Evolutionary conservation across 2,888 invertebrate genomes (phyloP).

Genomic region (Trachelus iudaicus): DNA sequence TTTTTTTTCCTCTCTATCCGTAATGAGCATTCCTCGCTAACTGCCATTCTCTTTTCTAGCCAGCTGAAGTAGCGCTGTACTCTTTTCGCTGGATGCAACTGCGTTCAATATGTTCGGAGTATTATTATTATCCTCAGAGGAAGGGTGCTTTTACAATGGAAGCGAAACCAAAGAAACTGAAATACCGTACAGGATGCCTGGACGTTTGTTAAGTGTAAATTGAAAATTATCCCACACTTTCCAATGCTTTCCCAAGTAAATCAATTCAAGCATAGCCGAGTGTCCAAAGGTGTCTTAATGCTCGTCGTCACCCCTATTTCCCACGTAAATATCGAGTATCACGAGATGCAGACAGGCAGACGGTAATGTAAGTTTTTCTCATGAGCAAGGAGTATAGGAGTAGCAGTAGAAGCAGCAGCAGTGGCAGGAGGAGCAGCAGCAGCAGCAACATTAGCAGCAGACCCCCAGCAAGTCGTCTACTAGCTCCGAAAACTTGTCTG

Average conservation of each 20-base stretch:
- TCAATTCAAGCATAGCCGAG: not conserved
- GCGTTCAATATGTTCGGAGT: not conserved
- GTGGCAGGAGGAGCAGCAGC: conserved; percentile 17
- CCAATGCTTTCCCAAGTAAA: not conserved
- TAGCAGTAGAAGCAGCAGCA: conserved; percentile 29
- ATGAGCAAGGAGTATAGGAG: conserved; percentile 21
- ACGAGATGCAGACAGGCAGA: conserved; percentile 21
- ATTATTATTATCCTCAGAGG: not conserved
- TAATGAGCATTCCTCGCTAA: not conserved
- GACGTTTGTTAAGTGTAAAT: not conserved
- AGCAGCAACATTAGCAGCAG: conserved; percentile 35
- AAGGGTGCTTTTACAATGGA: not conserved
- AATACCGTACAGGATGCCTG: not conserved
- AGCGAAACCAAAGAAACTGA: not conserved
- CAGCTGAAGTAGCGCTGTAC: not conserved
- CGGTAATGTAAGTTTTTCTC: conserved; percentile 34
- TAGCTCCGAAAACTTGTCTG: conserved; percentile 48
- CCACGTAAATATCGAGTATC: conserved; percentile 63
- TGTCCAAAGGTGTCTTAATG: not conserved
- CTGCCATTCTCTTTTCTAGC: not conserved
- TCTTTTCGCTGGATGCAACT: not conserved
- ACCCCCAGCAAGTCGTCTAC: conserved; percentile 57
- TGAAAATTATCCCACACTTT: not conserved
- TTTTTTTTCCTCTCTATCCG: not conserved
- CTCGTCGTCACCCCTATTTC: conserved; percentile 49